A percentile compares a stretch with the other conserved stretches of the same genome.
Evolutionary conservation across 2,888 invertebrate species (phyloP).

Genomic region (Drosophila borealis): DNA sequence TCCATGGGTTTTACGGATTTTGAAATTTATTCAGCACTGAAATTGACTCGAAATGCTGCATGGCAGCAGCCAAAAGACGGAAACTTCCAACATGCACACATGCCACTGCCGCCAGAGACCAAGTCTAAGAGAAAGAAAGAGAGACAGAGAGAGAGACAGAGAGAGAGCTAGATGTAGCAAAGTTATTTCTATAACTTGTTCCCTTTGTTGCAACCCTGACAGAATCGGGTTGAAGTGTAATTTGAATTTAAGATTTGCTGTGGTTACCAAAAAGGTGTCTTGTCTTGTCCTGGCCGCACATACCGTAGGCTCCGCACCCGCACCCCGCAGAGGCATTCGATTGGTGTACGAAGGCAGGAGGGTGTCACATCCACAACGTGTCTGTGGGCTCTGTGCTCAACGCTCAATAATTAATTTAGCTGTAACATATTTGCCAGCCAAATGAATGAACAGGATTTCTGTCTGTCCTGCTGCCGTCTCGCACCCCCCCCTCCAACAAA

Average conservation of each 20-base stretch:
- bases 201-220: constrained; percentile 61
- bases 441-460: constrained; percentile 52
- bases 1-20: constrained; percentile 75
- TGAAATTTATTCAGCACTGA: constrained; percentile 73
- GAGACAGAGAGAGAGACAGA: constrained; percentile 1
- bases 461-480: background rate
- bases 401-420: constrained; percentile 76
- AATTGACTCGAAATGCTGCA: constrained; percentile 68
- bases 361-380: constrained; percentile 43
- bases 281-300: constrained; percentile 20
- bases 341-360: background rate
- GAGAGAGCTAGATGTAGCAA: constrained; percentile 32
- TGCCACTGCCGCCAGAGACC: constrained; percentile 6
- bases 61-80: constrained; percentile 38
- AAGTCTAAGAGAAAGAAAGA: background rate
- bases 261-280: constrained; percentile 69
- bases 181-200: constrained; percentile 75
- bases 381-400: constrained; percentile 35
- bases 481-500: no score
- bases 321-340: constrained; percentile 6
- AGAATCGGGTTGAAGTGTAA: constrained; percentile 76
- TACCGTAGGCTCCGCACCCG: background rate
- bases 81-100: constrained; percentile 52
- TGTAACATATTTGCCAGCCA: constrained; percentile 65
- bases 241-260: constrained; percentile 81